Evolutionary conservation across 92 coral and sea anemone genomes (phyloP), one percentile per base, ranked within the genome.

Genomic region (Isaurus tuberculatus): DNA sequence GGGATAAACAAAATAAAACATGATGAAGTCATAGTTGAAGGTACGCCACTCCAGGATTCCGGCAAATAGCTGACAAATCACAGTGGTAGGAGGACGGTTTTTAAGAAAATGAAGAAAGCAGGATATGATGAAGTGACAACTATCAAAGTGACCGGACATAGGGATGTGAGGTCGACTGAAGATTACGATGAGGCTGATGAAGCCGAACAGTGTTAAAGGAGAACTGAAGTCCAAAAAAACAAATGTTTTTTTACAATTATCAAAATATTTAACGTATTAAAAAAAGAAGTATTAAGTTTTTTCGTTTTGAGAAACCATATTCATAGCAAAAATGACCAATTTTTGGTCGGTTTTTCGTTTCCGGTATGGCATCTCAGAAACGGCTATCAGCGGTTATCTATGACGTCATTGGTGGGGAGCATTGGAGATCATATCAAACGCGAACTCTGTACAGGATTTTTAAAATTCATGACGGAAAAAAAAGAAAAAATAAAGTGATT

Each of bases 11-110:
- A 65, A 16, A 70, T 83, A 11, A 71, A 71, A 84, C 32, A 84
- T 72, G 81, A 84, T 73, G 87, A 84, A 84, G 73, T 51, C 72
- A 73, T 84, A 70, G 55, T 84, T 55, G 33, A 67, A 3, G 43
- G 81, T 0, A 72, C 87, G 5, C n/a, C n/a, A n/a, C n/a, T n/a
- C n/a, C n/a, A n/a, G n/a, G n/a, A n/a, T n/a, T n/a, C n/a, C n/a
- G n/a, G n/a, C n/a, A n/a, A n/a, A n/a, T n/a, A n/a, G n/a, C n/a
- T n/a, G n/a, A n/a, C n/a, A n/a, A n/a, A n/a, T 32, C 51, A 7
- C 81, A 84, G 63, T 17, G 86, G 79, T 44, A 36, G 79, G 27
- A 83, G 70, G 86, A 83, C 79, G 29, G 40, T 83, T 23, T 34
- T 83, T 30, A 83, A 48, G 33, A 83, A 83, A 46, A 48, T 83